A percentile compares a stretch with the other conserved stretches of the same genome.
phyloP scores from a whole-genome alignment of 2,797 vertebrate species.

The Enteromius afrohamiltoni region DNA sequence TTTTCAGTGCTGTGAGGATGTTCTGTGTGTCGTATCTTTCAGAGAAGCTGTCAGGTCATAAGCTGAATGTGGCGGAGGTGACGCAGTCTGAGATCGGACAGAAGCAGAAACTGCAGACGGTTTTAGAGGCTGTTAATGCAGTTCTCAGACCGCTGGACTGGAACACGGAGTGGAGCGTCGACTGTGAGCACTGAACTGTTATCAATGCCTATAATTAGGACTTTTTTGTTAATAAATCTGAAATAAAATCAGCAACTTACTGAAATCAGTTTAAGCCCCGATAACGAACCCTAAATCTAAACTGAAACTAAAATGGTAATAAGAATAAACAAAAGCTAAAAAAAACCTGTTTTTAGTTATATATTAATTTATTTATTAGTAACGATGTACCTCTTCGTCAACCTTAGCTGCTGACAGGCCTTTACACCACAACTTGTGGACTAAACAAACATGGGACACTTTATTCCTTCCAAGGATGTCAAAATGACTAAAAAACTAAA shows the following conservation, averaged over 20 bases:
- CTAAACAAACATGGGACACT: no score
- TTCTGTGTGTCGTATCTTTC: conserved; percentile 30
- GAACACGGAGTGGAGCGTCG: conserved; percentile 90
- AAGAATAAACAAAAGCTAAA: neutral
- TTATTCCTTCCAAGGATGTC: no score
- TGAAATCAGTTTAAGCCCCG: no score
- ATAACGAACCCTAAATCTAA: no score
- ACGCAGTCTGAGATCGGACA: conserved; percentile 96
- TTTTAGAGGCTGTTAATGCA: conserved; percentile 89
- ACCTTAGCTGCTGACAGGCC: no score
- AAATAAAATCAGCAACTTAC: no score
- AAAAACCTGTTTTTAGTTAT: no score
- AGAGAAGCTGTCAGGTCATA: conserved; percentile 89
- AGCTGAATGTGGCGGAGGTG: conserved; percentile 95
- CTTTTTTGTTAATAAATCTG: no score
- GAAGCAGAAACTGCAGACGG: conserved; percentile 95
- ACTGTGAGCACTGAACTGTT: conserved; percentile 81
- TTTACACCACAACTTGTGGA: no score
- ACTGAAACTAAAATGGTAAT: neutral
- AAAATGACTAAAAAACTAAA: no score
- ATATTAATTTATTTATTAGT: no score
- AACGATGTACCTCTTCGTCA: no score
- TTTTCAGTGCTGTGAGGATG: neutral
- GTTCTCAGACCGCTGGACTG: conserved; percentile 89
- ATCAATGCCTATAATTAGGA: neutral